Percentiles rank a stretch among this genome's conserved stretches.
Evolutionary conservation across 2,888 invertebrate species (phyloP).

Genomic region (Limnephilus rhombicus): DNA sequence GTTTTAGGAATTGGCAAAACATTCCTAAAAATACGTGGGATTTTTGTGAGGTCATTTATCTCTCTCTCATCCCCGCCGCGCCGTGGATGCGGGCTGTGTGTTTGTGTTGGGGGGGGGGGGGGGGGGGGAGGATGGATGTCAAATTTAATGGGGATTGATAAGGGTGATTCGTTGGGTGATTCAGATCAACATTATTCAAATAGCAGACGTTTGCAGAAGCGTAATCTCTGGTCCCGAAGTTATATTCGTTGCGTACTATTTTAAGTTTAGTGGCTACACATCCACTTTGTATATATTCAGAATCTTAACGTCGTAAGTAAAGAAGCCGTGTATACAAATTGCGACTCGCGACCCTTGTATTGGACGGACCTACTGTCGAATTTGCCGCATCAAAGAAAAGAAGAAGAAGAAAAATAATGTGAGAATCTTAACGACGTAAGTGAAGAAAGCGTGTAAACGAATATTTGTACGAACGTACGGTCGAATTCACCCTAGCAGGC

Average conservation of each 20-base stretch:
- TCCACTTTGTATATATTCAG: neutral
- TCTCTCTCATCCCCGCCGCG: neutral
- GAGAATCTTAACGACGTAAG: no score
- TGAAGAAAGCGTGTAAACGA: no score
- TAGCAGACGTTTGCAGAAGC: conserved; percentile 21
- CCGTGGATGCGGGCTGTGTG: neutral
- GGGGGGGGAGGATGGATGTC: neutral
- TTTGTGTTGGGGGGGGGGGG: neutral
- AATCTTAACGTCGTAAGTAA: no score
- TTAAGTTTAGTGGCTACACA: conserved; percentile 8
- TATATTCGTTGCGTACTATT: neutral
- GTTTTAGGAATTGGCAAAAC: neutral
- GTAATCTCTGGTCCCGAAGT: conserved; percentile 20
- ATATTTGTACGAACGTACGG: no score
- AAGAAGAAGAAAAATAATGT: no score
- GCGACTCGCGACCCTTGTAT: no score
- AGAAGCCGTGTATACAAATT: no score
- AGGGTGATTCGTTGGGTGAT: conserved; percentile 53
- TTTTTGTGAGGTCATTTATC: neutral
- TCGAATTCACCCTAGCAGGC: no score
- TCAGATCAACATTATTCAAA: conserved; percentile 54
- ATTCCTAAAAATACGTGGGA: neutral
- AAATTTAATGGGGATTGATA: conserved; percentile 55
- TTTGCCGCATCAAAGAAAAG: no score
- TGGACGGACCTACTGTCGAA: no score